phyloP scores from a whole-genome alignment of 2,888 invertebrate genomes.

The Morpho achilles region DNA sequence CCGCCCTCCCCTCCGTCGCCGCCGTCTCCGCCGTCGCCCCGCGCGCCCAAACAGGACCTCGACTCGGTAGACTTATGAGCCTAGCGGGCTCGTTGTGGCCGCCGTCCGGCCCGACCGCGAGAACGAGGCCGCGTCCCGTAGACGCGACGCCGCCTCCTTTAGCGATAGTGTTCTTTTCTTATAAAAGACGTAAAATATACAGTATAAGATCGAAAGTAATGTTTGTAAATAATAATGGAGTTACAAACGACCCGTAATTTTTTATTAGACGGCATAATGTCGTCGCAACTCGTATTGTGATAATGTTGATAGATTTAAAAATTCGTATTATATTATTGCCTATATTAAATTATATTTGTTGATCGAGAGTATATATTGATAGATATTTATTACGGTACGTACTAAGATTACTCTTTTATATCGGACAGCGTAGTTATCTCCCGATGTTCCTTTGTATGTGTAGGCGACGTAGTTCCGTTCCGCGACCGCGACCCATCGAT shows the following conservation, averaged over 20 bases:
- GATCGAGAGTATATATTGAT: slow-evolving; percentile 71
- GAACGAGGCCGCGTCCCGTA: not conserved
- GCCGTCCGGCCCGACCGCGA: slow-evolving; percentile 6
- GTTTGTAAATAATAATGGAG: slow-evolving; percentile 43
- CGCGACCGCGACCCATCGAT: slow-evolving; percentile 32
- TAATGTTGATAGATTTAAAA: slow-evolving; percentile 62
- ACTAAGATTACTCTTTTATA: slow-evolving; percentile 57
- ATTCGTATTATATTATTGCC: slow-evolving; percentile 63
- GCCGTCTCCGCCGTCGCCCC: slow-evolving; percentile 54
- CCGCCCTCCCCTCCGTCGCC: slow-evolving; percentile 51
- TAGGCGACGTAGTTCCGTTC: slow-evolving; percentile 39
- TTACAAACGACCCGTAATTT: slow-evolving; percentile 48
- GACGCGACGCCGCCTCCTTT: slow-evolving; percentile 22
- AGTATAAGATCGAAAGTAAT: slow-evolving; percentile 36
- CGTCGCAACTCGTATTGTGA: slow-evolving; percentile 64
- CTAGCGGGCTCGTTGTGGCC: slow-evolving; percentile 1
- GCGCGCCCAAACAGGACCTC: slow-evolving; percentile 85
- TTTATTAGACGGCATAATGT: slow-evolving; percentile 53
- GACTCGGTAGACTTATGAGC: slow-evolving; percentile 85
- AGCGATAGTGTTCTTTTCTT: slow-evolving; percentile 28
- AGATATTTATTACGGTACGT: slow-evolving; percentile 66
- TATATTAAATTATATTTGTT: slow-evolving; percentile 71
- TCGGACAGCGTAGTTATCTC: slow-evolving; percentile 47
- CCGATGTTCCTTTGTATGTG: slow-evolving; percentile 45
- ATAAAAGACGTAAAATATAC: slow-evolving; percentile 41